Conservation (phyloP, 2,888 invertebrate genomes). For the Orchestes rusci region DNA sequence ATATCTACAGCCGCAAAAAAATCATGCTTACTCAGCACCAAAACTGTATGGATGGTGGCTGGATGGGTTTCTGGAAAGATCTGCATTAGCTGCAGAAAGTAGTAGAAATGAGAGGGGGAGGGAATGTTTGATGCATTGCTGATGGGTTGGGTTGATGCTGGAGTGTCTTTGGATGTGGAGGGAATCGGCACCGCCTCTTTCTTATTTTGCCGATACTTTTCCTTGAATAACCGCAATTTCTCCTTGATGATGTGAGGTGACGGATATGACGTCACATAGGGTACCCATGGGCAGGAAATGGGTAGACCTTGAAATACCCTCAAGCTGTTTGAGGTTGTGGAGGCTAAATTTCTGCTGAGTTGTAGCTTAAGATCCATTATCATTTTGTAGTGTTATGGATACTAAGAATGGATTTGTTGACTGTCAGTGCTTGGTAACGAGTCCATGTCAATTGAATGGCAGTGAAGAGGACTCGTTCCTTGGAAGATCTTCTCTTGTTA, state of each 20-base stretch:
- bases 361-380: too few species aligned
- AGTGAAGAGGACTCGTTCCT: too few species aligned
- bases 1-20: slow-evolving; percentile 42
- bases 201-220: slow-evolving; percentile 20
- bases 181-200: slow-evolving; percentile 10
- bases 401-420: too few species aligned
- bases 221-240: too few species aligned
- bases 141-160: neutral
- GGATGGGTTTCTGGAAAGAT: slow-evolving; percentile 43
- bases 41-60: slow-evolving; percentile 41
- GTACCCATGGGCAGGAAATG: slow-evolving; percentile 35
- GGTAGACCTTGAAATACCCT: slow-evolving; percentile 30
- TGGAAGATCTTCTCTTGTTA: too few species aligned
- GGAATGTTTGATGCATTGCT: neutral
- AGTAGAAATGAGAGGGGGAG: slow-evolving; percentile 39
- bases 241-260: slow-evolving; percentile 31
- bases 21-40: slow-evolving; percentile 40
- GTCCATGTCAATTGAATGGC: too few species aligned
- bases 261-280: slow-evolving; percentile 33
- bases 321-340: too few species aligned
- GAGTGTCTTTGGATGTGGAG: slow-evolving; percentile 25
- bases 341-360: too few species aligned
- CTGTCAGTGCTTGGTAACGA: too few species aligned
- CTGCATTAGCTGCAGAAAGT: slow-evolving; percentile 42
- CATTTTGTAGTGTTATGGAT: too few species aligned